Percentiles rank a stretch among this genome's conserved stretches.
These are phyloP conservation scores for Paradoxurus hermaphroditus DNA, from an alignment of 2,113 vertebrate species.

Conservation along the genomic window DNA sequence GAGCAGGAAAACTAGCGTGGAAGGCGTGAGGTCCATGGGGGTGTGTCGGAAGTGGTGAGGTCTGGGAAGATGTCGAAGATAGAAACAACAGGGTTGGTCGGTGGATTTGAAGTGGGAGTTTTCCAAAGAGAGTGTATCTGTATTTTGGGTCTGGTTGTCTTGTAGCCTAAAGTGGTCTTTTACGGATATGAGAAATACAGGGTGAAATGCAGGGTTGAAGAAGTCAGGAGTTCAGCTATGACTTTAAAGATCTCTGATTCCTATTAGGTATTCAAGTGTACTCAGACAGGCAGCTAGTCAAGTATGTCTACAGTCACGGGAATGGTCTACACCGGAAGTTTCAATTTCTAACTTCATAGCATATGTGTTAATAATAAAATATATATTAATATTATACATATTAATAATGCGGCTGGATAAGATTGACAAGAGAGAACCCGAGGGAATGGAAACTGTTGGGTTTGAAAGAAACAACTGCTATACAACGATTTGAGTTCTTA, in stretches of 20 bases:
- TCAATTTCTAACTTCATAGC: neutral
- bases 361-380: no score
- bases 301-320: neutral
- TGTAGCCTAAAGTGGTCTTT: neutral
- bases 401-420: neutral
- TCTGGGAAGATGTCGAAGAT: no score
- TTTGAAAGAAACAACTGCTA: neutral
- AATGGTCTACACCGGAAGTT: neutral
- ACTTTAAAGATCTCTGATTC: neutral
- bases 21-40: neutral
- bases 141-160: neutral
- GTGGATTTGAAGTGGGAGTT: neutral
- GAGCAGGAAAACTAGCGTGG: neutral
- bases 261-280: neutral
- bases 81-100: neutral
- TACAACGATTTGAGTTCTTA: neutral
- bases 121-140: neutral
- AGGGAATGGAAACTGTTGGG: neutral
- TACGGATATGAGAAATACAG: neutral
- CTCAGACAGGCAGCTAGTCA: no score
- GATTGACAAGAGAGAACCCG: neutral
- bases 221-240: neutral
- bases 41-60: neutral
- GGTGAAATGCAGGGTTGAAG: no score
- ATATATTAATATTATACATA: no score